A percentile compares a stretch with the other conserved stretches of the same genome.
Conservation (phyloP, 2,797 vertebrate genomes). For the Cottoperca gobio region DNA sequence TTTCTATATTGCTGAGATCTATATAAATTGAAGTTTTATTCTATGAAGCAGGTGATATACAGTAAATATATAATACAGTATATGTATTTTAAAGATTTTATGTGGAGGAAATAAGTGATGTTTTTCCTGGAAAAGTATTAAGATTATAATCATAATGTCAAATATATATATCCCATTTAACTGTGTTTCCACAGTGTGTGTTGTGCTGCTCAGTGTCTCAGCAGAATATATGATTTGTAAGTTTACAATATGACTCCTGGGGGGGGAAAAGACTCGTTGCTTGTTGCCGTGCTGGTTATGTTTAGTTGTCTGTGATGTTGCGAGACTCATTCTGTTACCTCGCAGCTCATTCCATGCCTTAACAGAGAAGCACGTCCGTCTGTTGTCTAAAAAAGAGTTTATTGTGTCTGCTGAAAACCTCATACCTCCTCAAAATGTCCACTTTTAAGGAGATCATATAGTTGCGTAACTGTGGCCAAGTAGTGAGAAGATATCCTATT, state of each 20-base stretch:
- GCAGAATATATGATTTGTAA: conserved; percentile 31
- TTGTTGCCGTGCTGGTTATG: conserved; percentile 1
- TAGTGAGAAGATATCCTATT: background rate
- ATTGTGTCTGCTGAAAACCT: conserved; percentile 27
- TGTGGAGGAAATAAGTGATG: background rate
- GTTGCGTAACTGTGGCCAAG: background rate
- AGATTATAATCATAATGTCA: background rate
- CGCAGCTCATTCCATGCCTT: conserved; percentile 66
- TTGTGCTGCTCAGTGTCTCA: conserved; percentile 19
- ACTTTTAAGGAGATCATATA: background rate
- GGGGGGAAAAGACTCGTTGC: background rate
- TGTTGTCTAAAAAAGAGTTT: conserved; percentile 4
- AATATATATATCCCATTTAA: background rate
- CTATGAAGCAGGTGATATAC: background rate
- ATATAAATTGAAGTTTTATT: conserved; percentile 17
- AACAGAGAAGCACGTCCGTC: conserved; percentile 35
- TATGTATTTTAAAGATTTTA: conserved; percentile 17
- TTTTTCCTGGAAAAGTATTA: background rate
- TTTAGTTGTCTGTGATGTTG: conserved; percentile 21
- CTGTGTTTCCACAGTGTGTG: background rate
- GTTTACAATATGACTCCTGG: background rate
- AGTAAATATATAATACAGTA: conserved; percentile 8
- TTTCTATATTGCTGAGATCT: conserved; percentile 27
- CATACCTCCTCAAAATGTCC: conserved; percentile 29
- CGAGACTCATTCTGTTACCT: conserved; percentile 41